Evolutionary conservation across 2,113 vertebrate species (phyloP).

Genomic region (Emydocephalus ijimae): DNA sequence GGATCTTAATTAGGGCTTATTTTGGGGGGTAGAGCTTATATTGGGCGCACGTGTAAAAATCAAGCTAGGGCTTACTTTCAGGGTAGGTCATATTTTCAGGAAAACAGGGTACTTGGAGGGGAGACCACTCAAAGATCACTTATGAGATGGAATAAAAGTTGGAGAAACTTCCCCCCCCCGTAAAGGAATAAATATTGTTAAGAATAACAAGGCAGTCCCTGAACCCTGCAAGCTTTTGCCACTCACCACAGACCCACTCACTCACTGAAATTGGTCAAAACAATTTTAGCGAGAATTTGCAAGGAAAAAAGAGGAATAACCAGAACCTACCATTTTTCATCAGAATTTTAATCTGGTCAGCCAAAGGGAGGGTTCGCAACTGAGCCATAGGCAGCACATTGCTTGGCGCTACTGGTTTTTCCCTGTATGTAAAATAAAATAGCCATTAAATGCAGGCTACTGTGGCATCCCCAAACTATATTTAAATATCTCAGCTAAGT

Average conservation of each 20-base stretch:
- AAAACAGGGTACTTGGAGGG: neutral
- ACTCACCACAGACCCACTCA: neutral
- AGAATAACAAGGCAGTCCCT: neutral
- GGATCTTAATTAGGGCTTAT: too few species aligned
- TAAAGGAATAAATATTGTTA: neutral
- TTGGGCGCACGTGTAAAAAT: too few species aligned
- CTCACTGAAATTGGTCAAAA: neutral
- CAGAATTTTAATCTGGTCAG: slow-evolving; percentile 93
- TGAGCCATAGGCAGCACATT: slow-evolving; percentile 97
- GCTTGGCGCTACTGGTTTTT: slow-evolving; percentile 87
- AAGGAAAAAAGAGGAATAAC: neutral
- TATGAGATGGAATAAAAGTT: neutral
- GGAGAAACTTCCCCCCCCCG: neutral
- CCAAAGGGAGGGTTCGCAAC: slow-evolving; percentile 88
- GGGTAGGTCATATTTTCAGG: too few species aligned
- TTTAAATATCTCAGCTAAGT: neutral
- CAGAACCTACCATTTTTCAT: slow-evolving; percentile 89
- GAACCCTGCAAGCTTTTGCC: neutral
- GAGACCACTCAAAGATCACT: neutral
- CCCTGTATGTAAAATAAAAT: slow-evolving; percentile 63
- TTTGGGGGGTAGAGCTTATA: too few species aligned
- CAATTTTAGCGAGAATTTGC: neutral
- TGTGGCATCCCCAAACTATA: neutral
- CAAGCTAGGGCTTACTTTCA: too few species aligned
- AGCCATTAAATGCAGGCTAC: neutral